Base-by-base conservation (phyloP, 2,888 invertebrate species). In the Dasypogon diadema region DNA sequence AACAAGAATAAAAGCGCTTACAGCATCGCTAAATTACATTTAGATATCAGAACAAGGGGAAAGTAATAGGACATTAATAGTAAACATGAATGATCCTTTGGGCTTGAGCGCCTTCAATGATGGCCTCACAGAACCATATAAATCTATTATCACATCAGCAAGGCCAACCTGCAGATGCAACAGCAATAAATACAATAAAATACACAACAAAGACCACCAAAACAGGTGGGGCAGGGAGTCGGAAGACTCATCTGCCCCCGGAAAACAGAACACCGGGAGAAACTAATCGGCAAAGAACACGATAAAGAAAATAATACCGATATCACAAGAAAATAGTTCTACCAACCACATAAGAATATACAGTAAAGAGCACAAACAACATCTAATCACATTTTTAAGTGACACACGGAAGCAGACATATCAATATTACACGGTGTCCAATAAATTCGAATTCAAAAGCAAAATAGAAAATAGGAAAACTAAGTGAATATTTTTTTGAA, bases 321-420 rank as follows among this genome's bases (percentile, higher is more conserved):
- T 55, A 55, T 6, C 4, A 21, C 55, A 18, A 21, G 8, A 21
- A 21, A 21, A 55, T 16, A 21, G 10, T 21, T 55, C 30, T 14
- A n/a, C 58, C 2, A 58, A 58, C n/a, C 21, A 60, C 18, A 37
- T 60, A 34, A 60, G 14, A 16, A 10, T 60, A 37, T 37, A 16
- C 8, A 37, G 5, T 12, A 21, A 14, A 37, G 2, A 60, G n/a
- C 14, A 8, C n/a, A n/a, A n/a, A n/a, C 60, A 60, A 30, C 8
- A 60, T 12, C 16, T 16, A 8, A 16, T 34, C 2, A 37, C 34
- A 18, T 60, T 60, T 14, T 37, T 60, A 6, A 46, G 42, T 18
- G 65, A 65, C n/a, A n/a, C n/a, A 46, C 65, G 12, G 65, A 21
- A 46, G 65, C 34, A 34, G 60, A 60, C 18, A 60, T 60, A 37